A percentile compares a stretch with the other conserved stretches of the same genome.
These are phyloP conservation scores for Chascanopsetta lugubris DNA, from an alignment of 2,113 vertebrate species.

Conservation along the genomic window DNA sequence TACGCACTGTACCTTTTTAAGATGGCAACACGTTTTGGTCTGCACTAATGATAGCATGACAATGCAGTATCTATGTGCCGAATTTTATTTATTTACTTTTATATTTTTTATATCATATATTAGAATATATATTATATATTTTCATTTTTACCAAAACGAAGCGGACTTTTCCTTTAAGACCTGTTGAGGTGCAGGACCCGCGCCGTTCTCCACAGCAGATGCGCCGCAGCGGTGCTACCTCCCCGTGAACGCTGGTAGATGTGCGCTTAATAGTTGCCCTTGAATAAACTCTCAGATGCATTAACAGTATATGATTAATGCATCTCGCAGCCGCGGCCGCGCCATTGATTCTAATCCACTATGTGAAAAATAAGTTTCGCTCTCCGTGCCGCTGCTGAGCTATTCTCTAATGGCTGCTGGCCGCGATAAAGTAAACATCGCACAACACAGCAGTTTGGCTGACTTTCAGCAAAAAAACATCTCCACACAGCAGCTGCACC, in stretches of 20 bases:
- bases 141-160: too few relatives aligned
- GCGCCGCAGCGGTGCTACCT: neutral
- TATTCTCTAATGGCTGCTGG: conserved; percentile 43
- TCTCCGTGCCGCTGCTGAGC: conserved; percentile 17
- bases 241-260: conserved; percentile 31
- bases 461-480: conserved; percentile 60
- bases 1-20: too few relatives aligned
- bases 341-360: conserved; percentile 45
- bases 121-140: too few relatives aligned
- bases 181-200: neutral
- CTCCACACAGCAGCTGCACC: conserved; percentile 15
- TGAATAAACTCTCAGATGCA: conserved; percentile 39
- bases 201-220: conserved; percentile 12
- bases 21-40: too few relatives aligned
- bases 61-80: too few relatives aligned
- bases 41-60: too few relatives aligned
- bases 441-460: conserved; percentile 38
- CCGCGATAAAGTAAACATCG: conserved; percentile 49
- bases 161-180: neutral
- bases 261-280: conserved; percentile 43
- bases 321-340: conserved; percentile 35
- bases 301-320: conserved; percentile 51
- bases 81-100: too few relatives aligned
- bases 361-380: conserved; percentile 37
- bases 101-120: too few relatives aligned